phyloP scores from a whole-genome alignment of 2,888 invertebrate genomes.

The Eristalis intricaria region DNA sequence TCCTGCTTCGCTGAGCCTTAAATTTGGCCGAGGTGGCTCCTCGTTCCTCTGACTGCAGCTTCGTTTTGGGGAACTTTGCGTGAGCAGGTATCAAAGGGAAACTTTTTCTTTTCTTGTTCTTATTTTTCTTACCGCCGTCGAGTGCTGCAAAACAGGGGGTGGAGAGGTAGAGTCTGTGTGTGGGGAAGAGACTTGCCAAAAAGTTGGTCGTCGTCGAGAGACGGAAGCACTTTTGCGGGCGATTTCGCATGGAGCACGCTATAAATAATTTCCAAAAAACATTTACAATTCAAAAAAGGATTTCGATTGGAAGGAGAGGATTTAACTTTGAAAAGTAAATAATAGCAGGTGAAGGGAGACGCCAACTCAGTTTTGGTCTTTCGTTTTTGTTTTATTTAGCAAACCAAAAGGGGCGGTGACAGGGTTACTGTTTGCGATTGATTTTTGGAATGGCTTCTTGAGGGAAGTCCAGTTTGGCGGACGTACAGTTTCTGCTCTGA shows the following conservation, averaged over 20 bases:
- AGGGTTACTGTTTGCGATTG: neutral
- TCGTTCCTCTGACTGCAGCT: neutral
- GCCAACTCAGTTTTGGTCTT: neutral
- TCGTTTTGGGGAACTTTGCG: conserved; percentile 7
- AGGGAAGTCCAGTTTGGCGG: neutral
- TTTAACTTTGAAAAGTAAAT: conserved; percentile 15
- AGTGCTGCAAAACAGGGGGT: neutral
- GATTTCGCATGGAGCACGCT: conserved; percentile 9
- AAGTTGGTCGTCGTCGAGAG: conserved; percentile 29
- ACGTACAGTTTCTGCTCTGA: neutral
- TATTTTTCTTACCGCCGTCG: neutral
- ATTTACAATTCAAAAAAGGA: conserved; percentile 29
- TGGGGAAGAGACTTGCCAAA: neutral
- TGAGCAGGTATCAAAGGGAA: conserved; percentile 12
- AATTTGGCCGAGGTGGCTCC: conserved; percentile 13
- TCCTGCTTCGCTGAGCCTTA: conserved; percentile 31
- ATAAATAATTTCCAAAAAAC: conserved; percentile 14
- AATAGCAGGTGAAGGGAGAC: neutral
- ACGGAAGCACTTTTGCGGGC: conserved; percentile 11
- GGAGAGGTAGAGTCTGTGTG: neutral
- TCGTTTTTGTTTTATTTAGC: conserved; percentile 9
- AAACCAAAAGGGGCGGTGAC: neutral
- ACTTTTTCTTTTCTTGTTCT: neutral
- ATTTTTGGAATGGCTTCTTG: neutral
- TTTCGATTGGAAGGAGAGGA: conserved; percentile 10